Evolutionary conservation across 2,888 invertebrate species (phyloP).

Genomic region (Rotaria magnacalcarata): DNA sequence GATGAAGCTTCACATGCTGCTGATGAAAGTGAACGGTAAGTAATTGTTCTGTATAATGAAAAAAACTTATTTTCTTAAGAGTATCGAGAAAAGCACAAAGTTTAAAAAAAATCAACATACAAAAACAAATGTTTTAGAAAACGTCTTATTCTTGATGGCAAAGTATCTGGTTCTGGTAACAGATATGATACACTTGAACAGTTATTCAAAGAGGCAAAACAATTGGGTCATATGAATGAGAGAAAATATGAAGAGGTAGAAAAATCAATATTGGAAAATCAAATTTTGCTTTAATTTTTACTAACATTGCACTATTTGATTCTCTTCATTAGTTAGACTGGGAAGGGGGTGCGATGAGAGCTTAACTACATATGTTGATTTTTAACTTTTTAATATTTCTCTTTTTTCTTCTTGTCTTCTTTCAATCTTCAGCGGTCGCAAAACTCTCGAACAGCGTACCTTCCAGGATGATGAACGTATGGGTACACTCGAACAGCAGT

Average conservation of each 20-base stretch:
- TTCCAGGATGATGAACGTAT: conserved; percentile 97
- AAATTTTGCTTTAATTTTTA: neutral
- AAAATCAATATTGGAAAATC: neutral
- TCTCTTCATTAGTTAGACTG: neutral
- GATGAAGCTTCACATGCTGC: conserved; percentile 98
- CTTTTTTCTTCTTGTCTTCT: neutral
- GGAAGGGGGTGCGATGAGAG: no score
- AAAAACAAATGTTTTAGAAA: conserved; percentile 1
- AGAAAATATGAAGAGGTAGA: conserved; percentile 33
- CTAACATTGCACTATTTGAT: neutral
- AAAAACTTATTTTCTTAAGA: neutral
- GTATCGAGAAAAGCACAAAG: neutral
- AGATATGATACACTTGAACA: conserved; percentile 27
- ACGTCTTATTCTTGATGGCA: conserved; percentile 31
- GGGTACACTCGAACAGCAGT: conserved; percentile 77
- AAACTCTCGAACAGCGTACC: conserved; percentile 77
- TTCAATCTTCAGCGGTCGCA: neutral
- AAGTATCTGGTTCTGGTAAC: conserved; percentile 1
- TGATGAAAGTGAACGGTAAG: conserved; percentile 98
- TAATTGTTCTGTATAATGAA: conserved; percentile 47
- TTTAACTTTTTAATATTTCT: neutral
- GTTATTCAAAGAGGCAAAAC: conserved; percentile 35
- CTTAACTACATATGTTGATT: neutral
- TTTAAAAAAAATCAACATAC: neutral
- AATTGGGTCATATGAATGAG: conserved; percentile 13